Evolutionary conservation across 2,797 vertebrate genomes (phyloP).

Genomic region (Sebastiscus tertius): DNA sequence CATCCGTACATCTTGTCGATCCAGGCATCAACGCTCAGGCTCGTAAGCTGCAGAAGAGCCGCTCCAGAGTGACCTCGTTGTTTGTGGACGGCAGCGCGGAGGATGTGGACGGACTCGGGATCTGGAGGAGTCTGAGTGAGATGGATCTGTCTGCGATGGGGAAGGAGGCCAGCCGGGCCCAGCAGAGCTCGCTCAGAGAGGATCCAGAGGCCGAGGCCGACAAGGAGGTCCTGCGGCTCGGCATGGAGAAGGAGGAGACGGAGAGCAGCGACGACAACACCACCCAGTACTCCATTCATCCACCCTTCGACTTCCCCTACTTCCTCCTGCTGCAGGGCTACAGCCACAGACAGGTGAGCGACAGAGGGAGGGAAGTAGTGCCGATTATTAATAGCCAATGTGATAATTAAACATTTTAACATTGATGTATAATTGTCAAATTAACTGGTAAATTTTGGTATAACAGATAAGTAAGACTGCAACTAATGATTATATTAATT

Average conservation of each 20-base stretch:
- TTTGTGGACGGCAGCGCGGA: constrained; percentile 79
- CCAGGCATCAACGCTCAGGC: constrained; percentile 84
- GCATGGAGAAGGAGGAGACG: constrained; percentile 84
- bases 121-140: constrained; percentile 86
- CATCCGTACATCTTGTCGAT: not conserved
- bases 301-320: constrained; percentile 85
- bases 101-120: constrained; percentile 61
- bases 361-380: too few species aligned
- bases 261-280: constrained; percentile 85
- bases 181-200: constrained; percentile 61
- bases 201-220: constrained; percentile 78
- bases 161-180: constrained; percentile 64
- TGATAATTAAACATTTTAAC: not conserved
- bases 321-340: constrained; percentile 86
- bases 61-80: constrained; percentile 81
- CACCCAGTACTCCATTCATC: constrained; percentile 84
- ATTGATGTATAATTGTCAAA: not conserved
- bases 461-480: not conserved
- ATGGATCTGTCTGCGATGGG: constrained; percentile 80
- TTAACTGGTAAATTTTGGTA: not conserved
- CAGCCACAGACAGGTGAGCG: constrained; percentile 81
- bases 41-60: constrained; percentile 77
- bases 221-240: constrained; percentile 74
- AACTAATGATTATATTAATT: not conserved
- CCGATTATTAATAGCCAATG: not conserved